Evolutionary conservation across 2,888 invertebrate genomes (phyloP).

Genomic region (Saturnia japonica): DNA sequence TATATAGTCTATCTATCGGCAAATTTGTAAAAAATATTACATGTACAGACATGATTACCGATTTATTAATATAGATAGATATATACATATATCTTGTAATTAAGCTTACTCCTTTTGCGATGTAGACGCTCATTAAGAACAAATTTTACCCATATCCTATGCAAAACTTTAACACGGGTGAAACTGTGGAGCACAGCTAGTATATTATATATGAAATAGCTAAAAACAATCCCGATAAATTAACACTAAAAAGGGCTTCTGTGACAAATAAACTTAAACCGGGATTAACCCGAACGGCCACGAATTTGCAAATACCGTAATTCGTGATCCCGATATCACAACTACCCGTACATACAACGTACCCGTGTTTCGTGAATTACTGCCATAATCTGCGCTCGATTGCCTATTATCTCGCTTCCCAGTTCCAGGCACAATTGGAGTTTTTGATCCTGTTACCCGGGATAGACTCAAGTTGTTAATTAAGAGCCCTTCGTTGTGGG

Average conservation of each 20-base stretch:
- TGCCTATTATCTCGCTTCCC: slow-evolving; percentile 45
- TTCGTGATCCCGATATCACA: slow-evolving; percentile 37
- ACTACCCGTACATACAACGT: slow-evolving; percentile 19
- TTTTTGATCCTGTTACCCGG: slow-evolving; percentile 52
- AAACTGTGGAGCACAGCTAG: too few relatives aligned
- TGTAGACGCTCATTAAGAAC: too few relatives aligned
- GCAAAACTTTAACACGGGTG: too few relatives aligned
- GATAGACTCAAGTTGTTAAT: slow-evolving; percentile 47
- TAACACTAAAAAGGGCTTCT: slow-evolving; percentile 32
- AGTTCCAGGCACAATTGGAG: slow-evolving; percentile 47
- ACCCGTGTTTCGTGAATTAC: slow-evolving; percentile 36
- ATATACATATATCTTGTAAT: too few relatives aligned
- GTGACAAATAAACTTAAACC: slow-evolving; percentile 21
- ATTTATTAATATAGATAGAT: too few relatives aligned
- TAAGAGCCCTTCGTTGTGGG: slow-evolving; percentile 33
- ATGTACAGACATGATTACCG: too few relatives aligned
- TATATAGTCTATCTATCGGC: too few relatives aligned
- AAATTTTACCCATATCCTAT: too few relatives aligned
- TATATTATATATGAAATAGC: slow-evolving; percentile 21
- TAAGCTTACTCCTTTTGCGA: too few relatives aligned
- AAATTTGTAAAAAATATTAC: too few relatives aligned
- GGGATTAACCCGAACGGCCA: slow-evolving; percentile 27
- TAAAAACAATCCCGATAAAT: slow-evolving; percentile 35
- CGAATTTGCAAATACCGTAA: slow-evolving; percentile 36
- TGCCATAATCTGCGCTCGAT: slow-evolving; percentile 45